Conservation (phyloP, 2,888 invertebrate genomes). For the Hylaea fasciaria region DNA sequence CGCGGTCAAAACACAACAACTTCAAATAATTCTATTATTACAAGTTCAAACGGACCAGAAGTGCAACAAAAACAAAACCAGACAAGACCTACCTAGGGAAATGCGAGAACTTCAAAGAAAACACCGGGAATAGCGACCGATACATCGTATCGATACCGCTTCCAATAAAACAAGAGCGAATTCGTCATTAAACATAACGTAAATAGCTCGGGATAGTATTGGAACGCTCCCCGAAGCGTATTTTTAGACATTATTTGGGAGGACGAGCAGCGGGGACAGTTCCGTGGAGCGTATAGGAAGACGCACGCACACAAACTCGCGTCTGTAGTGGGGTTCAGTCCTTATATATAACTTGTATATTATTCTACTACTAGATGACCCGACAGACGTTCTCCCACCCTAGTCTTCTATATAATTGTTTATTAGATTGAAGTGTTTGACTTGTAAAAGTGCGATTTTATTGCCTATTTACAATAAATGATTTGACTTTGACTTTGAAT, state of each 20-base stretch:
- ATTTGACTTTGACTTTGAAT: too few relatives aligned
- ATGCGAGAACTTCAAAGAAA: background rate
- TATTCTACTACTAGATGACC: too few relatives aligned
- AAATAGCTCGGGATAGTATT: slow-evolving; percentile 34
- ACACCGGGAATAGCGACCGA: background rate
- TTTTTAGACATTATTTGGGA: slow-evolving; percentile 36
- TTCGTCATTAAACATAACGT: slow-evolving; percentile 36
- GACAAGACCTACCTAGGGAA: background rate
- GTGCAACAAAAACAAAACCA: background rate
- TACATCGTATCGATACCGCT: slow-evolving; percentile 14
- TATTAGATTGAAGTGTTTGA: too few relatives aligned
- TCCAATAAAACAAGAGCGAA: slow-evolving; percentile 19
- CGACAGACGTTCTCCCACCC: too few relatives aligned
- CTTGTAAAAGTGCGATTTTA: too few relatives aligned
- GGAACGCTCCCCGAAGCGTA: slow-evolving; percentile 36
- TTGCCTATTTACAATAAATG: too few relatives aligned
- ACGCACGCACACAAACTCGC: slow-evolving; percentile 1
- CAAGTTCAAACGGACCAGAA: background rate
- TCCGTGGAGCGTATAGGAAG: background rate
- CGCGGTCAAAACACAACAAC: background rate
- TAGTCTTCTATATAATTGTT: too few relatives aligned
- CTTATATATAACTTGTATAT: too few relatives aligned
- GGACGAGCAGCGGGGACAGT: slow-evolving; percentile 13
- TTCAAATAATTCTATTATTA: background rate
- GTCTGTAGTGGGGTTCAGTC: background rate